These are phyloP conservation scores for Rhagium mordax DNA, from an alignment of 2,888 invertebrate species.

Conservation along the genomic window DNA sequence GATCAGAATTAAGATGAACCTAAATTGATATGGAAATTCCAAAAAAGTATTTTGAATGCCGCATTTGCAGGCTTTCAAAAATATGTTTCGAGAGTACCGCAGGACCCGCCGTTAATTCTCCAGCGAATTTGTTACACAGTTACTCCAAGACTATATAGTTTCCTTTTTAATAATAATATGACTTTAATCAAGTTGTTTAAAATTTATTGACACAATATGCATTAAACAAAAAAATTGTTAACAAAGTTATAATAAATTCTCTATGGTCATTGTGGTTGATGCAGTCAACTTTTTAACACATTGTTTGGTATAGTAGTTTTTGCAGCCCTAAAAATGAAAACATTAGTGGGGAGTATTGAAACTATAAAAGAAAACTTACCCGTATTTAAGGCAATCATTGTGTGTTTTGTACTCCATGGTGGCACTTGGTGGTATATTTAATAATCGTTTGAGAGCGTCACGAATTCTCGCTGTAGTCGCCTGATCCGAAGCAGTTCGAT, in stretches of 20 bases:
- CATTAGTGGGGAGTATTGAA: not conserved
- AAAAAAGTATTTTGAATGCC: too few relatives aligned
- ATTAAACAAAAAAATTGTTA: constrained; percentile 27
- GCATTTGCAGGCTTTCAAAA: too few relatives aligned
- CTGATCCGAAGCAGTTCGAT: constrained; percentile 93
- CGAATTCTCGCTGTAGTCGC: constrained; percentile 92
- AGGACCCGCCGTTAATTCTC: too few relatives aligned
- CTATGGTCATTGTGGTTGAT: constrained; percentile 1
- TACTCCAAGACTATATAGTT: too few relatives aligned
- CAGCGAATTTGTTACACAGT: too few relatives aligned
- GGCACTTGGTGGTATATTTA: constrained; percentile 94
- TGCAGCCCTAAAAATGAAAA: constrained; percentile 62
- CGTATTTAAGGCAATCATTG: constrained; percentile 85
- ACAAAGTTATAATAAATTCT: constrained; percentile 27
- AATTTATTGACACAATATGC: constrained; percentile 26
- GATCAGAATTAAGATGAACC: too few relatives aligned
- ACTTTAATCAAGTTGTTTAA: constrained; percentile 4
- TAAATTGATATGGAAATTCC: too few relatives aligned
- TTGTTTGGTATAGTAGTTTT: constrained; percentile 64
- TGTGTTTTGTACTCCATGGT: constrained; percentile 96
- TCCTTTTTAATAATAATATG: not conserved
- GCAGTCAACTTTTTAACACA: constrained; percentile 66
- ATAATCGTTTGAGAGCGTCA: constrained; percentile 93
- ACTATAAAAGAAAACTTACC: constrained; percentile 48
- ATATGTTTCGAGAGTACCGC: too few relatives aligned